These are phyloP conservation scores for Drosophila anomelani DNA, from an alignment of 2,888 invertebrate species.

Conservation along the genomic window DNA sequence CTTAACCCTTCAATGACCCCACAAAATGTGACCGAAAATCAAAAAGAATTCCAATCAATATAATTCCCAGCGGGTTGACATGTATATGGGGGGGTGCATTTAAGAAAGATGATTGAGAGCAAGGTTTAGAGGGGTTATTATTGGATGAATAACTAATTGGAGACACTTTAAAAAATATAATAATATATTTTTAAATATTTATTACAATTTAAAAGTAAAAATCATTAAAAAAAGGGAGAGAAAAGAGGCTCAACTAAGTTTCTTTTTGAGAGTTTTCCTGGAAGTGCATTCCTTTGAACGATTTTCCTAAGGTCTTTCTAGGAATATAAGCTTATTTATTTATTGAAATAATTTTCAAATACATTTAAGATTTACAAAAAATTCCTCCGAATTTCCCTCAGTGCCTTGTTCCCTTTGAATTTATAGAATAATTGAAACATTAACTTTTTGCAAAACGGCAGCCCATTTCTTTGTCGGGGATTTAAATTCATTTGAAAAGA, in stretches of 20 bases:
- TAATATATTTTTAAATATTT: background rate
- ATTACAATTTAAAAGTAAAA: background rate
- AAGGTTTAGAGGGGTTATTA: background rate
- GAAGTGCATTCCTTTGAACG: background rate
- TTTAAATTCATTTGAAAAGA: constrained; percentile 75
- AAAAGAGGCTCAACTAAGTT: background rate
- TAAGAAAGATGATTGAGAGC: constrained; percentile 5
- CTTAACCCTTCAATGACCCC: constrained; percentile 32
- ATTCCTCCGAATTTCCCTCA: background rate
- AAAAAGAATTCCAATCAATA: constrained; percentile 48
- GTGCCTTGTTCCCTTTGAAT: constrained; percentile 8
- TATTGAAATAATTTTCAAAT: background rate
- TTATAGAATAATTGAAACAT: constrained; percentile 74
- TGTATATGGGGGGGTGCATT: constrained; percentile 18
- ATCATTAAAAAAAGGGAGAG: background rate
- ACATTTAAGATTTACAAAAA: background rate
- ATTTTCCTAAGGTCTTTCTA: background rate
- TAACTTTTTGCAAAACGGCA: constrained; percentile 73
- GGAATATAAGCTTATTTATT: background rate
- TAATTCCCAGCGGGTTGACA: constrained; percentile 49
- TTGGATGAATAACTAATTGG: constrained; percentile 11
- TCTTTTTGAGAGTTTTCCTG: background rate
- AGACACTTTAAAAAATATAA: background rate
- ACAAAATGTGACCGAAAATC: constrained; percentile 37
- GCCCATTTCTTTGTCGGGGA: constrained; percentile 69